A percentile compares a stretch with the other conserved stretches of the same genome.
Evolutionary conservation across 2,113 vertebrate genomes (phyloP).

Genomic region (Nanger granti): DNA sequence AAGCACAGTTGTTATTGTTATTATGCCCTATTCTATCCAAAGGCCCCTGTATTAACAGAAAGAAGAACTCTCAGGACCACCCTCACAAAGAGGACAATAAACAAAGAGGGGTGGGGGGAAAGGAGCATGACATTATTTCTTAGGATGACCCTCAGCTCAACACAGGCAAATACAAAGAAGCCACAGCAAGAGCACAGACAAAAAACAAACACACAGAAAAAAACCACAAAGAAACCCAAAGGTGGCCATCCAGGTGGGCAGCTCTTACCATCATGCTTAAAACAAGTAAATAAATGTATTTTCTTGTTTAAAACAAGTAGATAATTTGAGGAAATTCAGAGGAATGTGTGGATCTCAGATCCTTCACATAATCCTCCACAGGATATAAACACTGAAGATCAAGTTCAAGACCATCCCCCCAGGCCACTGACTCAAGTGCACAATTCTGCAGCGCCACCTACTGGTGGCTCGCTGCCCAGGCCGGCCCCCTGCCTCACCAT

Average conservation of each 20-base stretch:
- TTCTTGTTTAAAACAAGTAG: neutral
- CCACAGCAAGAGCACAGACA: neutral
- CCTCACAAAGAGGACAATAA: neutral
- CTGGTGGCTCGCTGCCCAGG: neutral
- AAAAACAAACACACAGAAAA: neutral
- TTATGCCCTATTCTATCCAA: neutral
- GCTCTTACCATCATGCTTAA: neutral
- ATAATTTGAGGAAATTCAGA: conserved; percentile 11
- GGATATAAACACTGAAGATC: neutral
- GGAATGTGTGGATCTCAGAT: neutral
- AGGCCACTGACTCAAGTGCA: neutral
- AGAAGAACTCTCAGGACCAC: neutral
- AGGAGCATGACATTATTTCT: neutral
- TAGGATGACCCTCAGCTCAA: neutral
- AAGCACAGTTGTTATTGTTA: neutral
- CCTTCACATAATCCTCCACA: neutral
- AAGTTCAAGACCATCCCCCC: neutral
- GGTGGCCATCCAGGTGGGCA: neutral
- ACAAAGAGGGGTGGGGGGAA: neutral
- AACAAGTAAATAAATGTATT: neutral
- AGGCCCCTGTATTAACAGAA: neutral
- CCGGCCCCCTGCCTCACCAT: neutral
- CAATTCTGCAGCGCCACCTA: neutral
- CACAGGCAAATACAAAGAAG: neutral
- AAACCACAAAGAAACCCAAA: neutral